phyloP scores from a whole-genome alignment of 2,888 invertebrate species.

The Eueremaeus valkanovi region DNA sequence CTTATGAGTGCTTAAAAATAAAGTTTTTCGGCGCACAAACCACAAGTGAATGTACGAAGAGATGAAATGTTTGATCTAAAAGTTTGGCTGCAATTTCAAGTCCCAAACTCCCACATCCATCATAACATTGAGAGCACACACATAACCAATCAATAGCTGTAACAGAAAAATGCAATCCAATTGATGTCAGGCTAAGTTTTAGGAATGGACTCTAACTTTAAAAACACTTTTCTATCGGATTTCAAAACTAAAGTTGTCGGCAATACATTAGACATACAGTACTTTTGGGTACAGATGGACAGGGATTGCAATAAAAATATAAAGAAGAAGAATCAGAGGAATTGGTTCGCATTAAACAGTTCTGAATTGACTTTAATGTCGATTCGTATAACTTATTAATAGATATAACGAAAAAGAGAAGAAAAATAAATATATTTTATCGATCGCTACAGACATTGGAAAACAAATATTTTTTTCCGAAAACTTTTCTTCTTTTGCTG shows the following conservation, averaged over 20 bases:
- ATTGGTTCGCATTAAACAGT: neutral
- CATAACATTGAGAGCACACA: constrained; percentile 7
- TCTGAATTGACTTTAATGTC: constrained; percentile 15
- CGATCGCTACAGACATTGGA: constrained; percentile 14
- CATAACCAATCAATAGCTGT: neutral
- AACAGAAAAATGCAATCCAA: neutral
- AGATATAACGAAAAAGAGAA: neutral
- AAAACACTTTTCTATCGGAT: neutral
- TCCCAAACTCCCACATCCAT: constrained; percentile 38
- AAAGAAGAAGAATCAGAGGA: constrained; percentile 1
- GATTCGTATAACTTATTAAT: neutral
- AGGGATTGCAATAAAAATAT: too few species aligned
- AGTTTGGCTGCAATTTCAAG: constrained; percentile 25
- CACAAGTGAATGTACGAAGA: constrained; percentile 20
- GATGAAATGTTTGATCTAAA: constrained; percentile 27
- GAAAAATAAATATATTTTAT: neutral
- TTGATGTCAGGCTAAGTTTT: neutral
- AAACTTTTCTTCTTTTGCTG: constrained; percentile 17
- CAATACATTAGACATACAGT: neutral
- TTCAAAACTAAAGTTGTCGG: constrained; percentile 2
- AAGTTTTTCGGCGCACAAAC: constrained; percentile 14
- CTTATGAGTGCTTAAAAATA: constrained; percentile 26
- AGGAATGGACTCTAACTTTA: constrained; percentile 21
- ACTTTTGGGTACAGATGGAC: neutral
- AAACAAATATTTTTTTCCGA: constrained; percentile 24